Evolutionary conservation across 2,888 invertebrate genomes (phyloP).

Genomic region (Acanthoscelides obtectus): DNA sequence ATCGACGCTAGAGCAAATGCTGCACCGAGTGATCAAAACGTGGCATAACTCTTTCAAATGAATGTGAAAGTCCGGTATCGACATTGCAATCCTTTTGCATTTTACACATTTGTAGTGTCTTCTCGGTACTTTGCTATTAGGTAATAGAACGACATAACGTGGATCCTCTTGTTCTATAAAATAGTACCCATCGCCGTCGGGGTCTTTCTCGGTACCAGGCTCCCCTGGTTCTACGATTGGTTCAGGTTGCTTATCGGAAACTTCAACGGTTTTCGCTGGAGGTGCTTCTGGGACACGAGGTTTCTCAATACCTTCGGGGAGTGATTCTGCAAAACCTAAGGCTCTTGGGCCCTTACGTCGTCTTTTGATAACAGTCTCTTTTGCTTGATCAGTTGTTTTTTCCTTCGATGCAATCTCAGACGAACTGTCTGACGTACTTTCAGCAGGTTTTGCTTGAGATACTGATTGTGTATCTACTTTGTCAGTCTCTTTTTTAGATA

Average conservation of each 20-base stretch:
- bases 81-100: constrained; percentile 10
- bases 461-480: no score
- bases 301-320: not conserved
- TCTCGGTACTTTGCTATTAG: constrained; percentile 6
- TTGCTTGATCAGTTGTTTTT: not conserved
- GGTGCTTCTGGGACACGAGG: no score
- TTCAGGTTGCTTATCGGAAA: no score
- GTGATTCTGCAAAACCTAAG: not conserved
- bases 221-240: not conserved
- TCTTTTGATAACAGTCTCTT: not conserved
- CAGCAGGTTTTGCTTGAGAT: not conserved
- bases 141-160: constrained; percentile 3
- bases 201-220: not conserved
- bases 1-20: not conserved
- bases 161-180: not conserved
- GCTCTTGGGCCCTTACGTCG: not conserved
- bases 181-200: not conserved
- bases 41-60: constrained; percentile 6
- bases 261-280: no score
- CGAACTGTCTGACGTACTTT: not conserved
- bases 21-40: constrained; percentile 4
- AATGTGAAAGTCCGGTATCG: constrained; percentile 1
- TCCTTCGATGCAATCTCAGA: not conserved
- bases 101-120: constrained; percentile 11
- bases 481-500: no score